A percentile compares a stretch with the other conserved stretches of the same genome.
These are phyloP conservation scores for Brachystomella parvula DNA, from an alignment of 1,140 invertebrate genomes.

Conservation along the genomic window DNA sequence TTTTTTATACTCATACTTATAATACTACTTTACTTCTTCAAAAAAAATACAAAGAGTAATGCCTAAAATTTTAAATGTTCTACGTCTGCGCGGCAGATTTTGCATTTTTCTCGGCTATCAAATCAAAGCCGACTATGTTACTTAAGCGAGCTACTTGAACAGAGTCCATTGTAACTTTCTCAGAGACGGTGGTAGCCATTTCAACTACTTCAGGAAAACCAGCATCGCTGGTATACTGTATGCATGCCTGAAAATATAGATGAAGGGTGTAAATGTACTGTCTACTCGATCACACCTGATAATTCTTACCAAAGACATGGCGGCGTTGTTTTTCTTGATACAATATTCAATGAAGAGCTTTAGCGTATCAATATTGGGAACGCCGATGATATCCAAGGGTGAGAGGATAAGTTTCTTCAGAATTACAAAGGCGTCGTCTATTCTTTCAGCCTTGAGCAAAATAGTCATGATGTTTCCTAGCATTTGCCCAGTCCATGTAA, in stretches of 20 bases:
- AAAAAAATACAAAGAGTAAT: too few relatives aligned
- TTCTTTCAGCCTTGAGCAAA: slow-evolving; percentile 45
- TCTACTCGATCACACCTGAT: not conserved
- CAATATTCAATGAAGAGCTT: slow-evolving; percentile 46
- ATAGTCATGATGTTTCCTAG: slow-evolving; percentile 50
- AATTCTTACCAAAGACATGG: slow-evolving; percentile 46
- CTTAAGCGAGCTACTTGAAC: slow-evolving; percentile 45
- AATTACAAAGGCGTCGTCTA: slow-evolving; percentile 46
- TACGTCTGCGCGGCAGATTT: not conserved
- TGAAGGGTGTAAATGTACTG: slow-evolving; percentile 15
- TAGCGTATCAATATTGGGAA: slow-evolving; percentile 47
- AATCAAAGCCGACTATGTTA: slow-evolving; percentile 46
- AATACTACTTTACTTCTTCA: too few relatives aligned
- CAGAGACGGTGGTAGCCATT: slow-evolving; percentile 44
- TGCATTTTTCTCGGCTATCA: not conserved
- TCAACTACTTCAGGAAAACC: slow-evolving; percentile 46
- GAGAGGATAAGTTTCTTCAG: slow-evolving; percentile 49
- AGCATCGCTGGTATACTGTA: slow-evolving; percentile 50
- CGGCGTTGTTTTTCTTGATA: slow-evolving; percentile 46
- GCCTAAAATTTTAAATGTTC: too few relatives aligned
- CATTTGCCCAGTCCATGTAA: slow-evolving; percentile 52
- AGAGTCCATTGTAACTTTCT: slow-evolving; percentile 46
- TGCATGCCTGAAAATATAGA: slow-evolving; percentile 43
- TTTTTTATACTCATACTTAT: too few relatives aligned
- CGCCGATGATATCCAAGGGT: slow-evolving; percentile 49